Base-by-base conservation (phyloP, 1,140 invertebrate genomes). In the Bombus haemorrhoidalis region DNA sequence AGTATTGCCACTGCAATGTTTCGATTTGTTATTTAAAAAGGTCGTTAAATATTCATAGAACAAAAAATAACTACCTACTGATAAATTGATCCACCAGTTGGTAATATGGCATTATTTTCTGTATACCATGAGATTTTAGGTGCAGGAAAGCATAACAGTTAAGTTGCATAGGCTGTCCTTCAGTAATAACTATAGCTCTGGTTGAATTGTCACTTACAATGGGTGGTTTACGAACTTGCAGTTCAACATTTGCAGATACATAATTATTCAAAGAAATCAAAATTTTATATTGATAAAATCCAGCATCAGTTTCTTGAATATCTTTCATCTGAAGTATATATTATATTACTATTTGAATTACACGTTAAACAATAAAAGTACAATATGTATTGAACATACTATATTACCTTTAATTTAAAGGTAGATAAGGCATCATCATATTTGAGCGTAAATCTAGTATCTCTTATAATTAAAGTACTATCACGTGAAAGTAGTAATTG, bases 121-220 rank as follows among this genome's bases (percentile, higher is more conserved):
- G 98, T 96, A 87, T 98, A 96, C 98, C 98, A 99, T 22, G 98
- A 98, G 86, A 99, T 97, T 92, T 96, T 97, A 32, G 98, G 98
- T 3, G 94, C 93, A 28, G 98, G 98, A 94, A 97, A 98, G 32
- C 97, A 92, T 98, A 98, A 93, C 98, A 99, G 93, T 98, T 97
- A 93, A 99, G 96, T 90, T 97, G 96, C 1, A 98, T 97, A 85
- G 96, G 95, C 94, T 98, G 96, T 53, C 97, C 97, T 94, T 98
- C 98, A 86, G 97, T 97, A 1, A 98, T 97, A 22, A 99, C 97
- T 5, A 98, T 92, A 10, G 98, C 98, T 87, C 98, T 95, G 0
- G 98, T 99, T 0, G 98, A 98, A 93, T 99, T 99, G 92, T 99
- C 98, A 18, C 97, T 98, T 87, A 99, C 99, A 85, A 98, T 96